A percentile compares a stretch with the other conserved stretches of the same genome.
Evolutionary conservation across 2,113 vertebrate species (phyloP).

Genomic region (Burhinus bistriatus): DNA sequence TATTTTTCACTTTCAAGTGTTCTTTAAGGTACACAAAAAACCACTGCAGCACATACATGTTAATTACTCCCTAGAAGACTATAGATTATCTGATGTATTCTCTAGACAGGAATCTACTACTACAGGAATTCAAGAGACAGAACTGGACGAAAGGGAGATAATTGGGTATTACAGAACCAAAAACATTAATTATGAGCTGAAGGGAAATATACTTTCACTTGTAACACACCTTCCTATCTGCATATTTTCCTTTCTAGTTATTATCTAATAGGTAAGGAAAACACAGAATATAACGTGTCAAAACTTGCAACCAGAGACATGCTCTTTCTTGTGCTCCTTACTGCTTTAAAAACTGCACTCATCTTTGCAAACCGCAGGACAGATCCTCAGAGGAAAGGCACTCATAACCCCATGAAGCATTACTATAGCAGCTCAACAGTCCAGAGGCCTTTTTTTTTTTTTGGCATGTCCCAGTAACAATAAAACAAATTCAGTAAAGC

Average conservation of each 20-base stretch:
- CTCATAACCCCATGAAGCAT: fast-evolving
- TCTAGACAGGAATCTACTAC: not conserved
- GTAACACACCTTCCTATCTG: not conserved
- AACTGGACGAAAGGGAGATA: not conserved
- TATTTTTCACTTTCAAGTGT: not conserved
- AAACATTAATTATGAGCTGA: not conserved
- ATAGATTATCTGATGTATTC: not conserved
- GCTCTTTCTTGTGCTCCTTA: no score
- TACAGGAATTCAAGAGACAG: not conserved
- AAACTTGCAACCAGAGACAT: not conserved
- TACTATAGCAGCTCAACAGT: fast-evolving
- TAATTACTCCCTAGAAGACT: not conserved
- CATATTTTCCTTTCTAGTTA: not conserved
- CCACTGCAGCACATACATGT: not conserved
- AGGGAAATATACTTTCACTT: not conserved
- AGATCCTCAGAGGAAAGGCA: not conserved
- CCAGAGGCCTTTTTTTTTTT: not conserved
- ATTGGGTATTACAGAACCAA: not conserved
- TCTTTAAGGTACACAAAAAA: not conserved
- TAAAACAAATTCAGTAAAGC: not conserved
- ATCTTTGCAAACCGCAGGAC: fast-evolving
- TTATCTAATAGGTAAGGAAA: not conserved
- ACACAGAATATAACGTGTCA: fast-evolving
- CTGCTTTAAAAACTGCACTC: not conserved
- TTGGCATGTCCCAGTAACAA: fast-evolving